Percentiles rank a stretch among this genome's conserved stretches.
These are phyloP conservation scores for Lepas anatifera DNA, from an alignment of 2,888 invertebrate genomes.

Conservation along the genomic window DNA sequence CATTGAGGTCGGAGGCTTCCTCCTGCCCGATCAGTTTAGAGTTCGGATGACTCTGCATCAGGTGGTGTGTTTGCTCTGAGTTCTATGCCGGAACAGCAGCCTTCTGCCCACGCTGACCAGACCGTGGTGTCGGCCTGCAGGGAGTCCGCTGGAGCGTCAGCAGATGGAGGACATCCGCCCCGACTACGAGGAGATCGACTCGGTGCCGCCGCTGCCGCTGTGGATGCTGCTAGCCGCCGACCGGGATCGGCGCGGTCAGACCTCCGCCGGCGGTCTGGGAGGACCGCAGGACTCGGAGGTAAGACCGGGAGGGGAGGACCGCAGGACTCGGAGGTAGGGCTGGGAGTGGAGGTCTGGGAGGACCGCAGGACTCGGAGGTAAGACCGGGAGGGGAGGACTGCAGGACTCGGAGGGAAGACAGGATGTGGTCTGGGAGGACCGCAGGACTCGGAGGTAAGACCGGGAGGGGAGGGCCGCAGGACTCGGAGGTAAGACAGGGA, in stretches of 20 bases:
- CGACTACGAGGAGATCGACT: conserved; percentile 90
- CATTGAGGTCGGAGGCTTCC: too few species aligned
- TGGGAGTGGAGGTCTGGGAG: background rate
- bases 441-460: conserved; percentile 21
- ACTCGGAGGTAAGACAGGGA: background rate
- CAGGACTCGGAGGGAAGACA: background rate
- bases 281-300: conserved; percentile 22
- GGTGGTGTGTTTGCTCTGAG: too few species aligned
- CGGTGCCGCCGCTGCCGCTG: conserved; percentile 93
- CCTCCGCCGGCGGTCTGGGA: conserved; percentile 15
- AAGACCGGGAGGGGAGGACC: background rate
- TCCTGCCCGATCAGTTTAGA: too few species aligned
- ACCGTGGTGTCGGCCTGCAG: too few species aligned
- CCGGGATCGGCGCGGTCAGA: conserved; percentile 30
- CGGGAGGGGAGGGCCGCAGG: background rate
- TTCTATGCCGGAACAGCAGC: too few species aligned
- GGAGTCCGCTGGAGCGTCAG: conserved; percentile 7
- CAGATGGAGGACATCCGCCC: conserved; percentile 65
- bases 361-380: too few species aligned
- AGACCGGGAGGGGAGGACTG: too few species aligned
- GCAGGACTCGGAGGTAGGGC: background rate
- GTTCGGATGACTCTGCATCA: too few species aligned
- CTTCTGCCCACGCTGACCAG: too few species aligned
- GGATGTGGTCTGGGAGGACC: conserved; percentile 9
- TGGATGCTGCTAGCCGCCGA: conserved; percentile 94